Base-by-base conservation (phyloP, 92 coral and sea anemone species). In the Zoanthus sociatus region DNA sequence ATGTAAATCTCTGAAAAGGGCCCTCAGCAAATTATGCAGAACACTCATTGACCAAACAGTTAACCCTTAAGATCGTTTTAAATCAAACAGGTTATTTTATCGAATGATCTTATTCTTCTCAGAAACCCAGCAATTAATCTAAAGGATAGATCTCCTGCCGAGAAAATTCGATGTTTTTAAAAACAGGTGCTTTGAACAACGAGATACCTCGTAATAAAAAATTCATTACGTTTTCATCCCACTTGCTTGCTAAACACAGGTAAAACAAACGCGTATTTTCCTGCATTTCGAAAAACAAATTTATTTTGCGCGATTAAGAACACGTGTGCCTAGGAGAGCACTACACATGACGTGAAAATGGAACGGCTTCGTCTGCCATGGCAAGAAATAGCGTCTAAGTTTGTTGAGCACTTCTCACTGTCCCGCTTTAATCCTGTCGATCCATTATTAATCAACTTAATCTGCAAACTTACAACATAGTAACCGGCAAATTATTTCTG, bases 181-280 rank as follows among this genome's bases (percentile, higher is more conserved):
- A 81, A 81, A 81, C 85, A 81, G 85, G 85, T 81, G 85, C 63
- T 64, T 81, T 21, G 85, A 81, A 68, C 82, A 81, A 81, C 61
- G 53, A 42, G 60, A 66, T 15, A 33, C 74, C 73, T 47, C 75
- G 42, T 81, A 45, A 81, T 81, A 64, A 81, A 81, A 81, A 64
- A 81, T 81, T 81, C 75, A 81, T 81, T 46, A 81, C 30, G 17
- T 68, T 46, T 73, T 81, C 20, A 21, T 81, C 84, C 84, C 84
- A 81, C 85, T 81, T 81, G 85, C 75, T 66, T 64, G 85, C 75
- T 68, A 81, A 81, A 66, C 58, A 31, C 85, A 64, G 85, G 85
- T 81, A 81, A 18, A 66, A 81, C 85, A 64, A 81, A 66, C 73
- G 75, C 66, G 45, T 56, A 67, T 81, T 47, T 48, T 37, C 61